Evolutionary conservation across 2,797 vertebrate genomes (phyloP).

Genomic region (Anguilla marmorata): DNA sequence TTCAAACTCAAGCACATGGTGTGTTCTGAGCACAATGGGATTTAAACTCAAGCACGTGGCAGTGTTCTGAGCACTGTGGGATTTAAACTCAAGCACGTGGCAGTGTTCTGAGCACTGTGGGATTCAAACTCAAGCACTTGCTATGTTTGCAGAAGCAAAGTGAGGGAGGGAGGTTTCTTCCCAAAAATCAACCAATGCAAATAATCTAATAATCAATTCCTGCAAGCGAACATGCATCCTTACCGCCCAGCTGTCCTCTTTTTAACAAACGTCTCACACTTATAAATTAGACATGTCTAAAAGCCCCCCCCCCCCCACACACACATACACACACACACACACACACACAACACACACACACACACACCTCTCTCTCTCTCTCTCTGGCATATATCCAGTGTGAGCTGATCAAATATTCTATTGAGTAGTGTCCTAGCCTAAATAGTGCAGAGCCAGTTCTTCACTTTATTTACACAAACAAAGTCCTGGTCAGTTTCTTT

Average conservation of each 20-base stretch:
- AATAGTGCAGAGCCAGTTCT: conserved; percentile 83
- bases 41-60: too few relatives aligned
- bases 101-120: too few relatives aligned
- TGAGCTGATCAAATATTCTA: conserved; percentile 85
- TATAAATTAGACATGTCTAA: conserved; percentile 86
- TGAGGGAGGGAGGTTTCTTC: background rate
- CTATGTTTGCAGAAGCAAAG: background rate
- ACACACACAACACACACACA: conserved; percentile 11
- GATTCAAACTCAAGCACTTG: too few relatives aligned
- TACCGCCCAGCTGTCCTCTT: conserved; percentile 70
- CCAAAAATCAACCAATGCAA: background rate
- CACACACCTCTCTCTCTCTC: background rate
- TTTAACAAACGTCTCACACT: conserved; percentile 85
- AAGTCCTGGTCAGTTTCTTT: conserved; percentile 98
- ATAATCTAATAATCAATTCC: background rate
- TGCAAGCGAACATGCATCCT: conserved; percentile 69
- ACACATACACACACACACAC: conserved; percentile 1
- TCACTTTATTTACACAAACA: conserved; percentile 99
- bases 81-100: background rate
- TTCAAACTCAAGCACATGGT: too few relatives aligned
- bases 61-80: too few relatives aligned
- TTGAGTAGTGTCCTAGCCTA: conserved; percentile 83
- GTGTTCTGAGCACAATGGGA: too few relatives aligned
- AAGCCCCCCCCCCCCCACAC: conserved; percentile 56
- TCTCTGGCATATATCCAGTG: conserved; percentile 79